These are phyloP conservation scores for Parapsyche elsis DNA, from an alignment of 1,140 invertebrate species.

Conservation along the genomic window DNA sequence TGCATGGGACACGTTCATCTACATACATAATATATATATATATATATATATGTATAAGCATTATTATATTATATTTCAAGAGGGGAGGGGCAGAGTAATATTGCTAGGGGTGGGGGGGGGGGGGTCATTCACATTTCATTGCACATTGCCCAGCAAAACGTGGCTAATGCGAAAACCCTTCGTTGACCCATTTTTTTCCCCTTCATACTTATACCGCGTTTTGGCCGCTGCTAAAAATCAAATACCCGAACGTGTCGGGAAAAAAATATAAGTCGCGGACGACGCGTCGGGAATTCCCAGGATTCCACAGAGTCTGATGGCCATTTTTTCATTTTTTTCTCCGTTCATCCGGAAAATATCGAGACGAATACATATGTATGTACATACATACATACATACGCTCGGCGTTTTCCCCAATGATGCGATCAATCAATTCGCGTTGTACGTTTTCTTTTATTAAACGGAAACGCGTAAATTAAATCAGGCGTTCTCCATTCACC, in stretches of 20 bases:
- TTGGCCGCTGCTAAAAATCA: background rate
- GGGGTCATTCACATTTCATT: constrained; percentile 30
- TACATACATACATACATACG: background rate
- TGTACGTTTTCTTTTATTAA: background rate
- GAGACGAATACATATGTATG: background rate
- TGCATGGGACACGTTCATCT: background rate
- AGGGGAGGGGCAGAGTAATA: background rate
- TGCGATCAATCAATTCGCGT: background rate
- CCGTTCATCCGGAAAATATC: background rate
- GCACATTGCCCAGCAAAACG: constrained; percentile 32
- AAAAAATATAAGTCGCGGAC: background rate
- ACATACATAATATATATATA: background rate
- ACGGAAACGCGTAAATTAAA: too few species aligned
- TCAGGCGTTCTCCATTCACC: too few species aligned
- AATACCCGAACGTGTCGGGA: background rate
- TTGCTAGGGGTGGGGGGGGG: background rate
- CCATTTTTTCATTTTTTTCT: background rate
- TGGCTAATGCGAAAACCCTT: constrained; percentile 26
- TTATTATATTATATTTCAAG: background rate
- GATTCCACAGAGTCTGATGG: background rate
- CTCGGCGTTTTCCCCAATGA: background rate
- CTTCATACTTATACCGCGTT: background rate
- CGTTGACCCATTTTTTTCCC: constrained; percentile 22
- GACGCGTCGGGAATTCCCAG: background rate
- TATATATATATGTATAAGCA: background rate